These are phyloP conservation scores for Meta bourneti DNA, from an alignment of 2,888 invertebrate species.

Conservation along the genomic window DNA sequence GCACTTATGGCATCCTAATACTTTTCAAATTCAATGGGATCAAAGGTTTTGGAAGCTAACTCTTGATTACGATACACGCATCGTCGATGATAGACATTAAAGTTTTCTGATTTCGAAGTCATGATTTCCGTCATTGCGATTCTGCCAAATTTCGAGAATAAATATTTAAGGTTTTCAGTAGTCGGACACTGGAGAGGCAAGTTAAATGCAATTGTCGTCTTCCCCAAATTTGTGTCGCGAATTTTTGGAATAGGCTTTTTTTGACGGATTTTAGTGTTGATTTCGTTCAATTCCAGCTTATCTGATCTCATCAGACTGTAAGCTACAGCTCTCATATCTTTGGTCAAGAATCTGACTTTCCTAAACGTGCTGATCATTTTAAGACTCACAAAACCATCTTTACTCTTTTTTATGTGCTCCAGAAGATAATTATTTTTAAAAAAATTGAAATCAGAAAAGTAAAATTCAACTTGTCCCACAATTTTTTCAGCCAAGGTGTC, in stretches of 20 bases:
- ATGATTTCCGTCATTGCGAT: slow-evolving; percentile 93
- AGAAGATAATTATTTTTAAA: slow-evolving; percentile 97
- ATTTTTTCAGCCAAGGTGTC: slow-evolving; percentile 90
- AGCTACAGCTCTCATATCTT: slow-evolving; percentile 96
- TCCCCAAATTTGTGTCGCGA: slow-evolving; percentile 94
- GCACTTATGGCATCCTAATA: slow-evolving; percentile 92
- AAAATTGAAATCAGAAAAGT: slow-evolving; percentile 96
- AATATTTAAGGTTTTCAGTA: slow-evolving; percentile 92
- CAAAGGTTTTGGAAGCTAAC: slow-evolving; percentile 90
- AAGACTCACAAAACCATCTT: slow-evolving; percentile 96
- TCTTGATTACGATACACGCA: slow-evolving; percentile 90
- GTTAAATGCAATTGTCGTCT: slow-evolving; percentile 92
- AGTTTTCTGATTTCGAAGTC: slow-evolving; percentile 87
- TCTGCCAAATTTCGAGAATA: slow-evolving; percentile 93
- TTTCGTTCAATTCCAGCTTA: slow-evolving; percentile 92
- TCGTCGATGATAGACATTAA: slow-evolving; percentile 91
- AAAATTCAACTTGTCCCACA: slow-evolving; percentile 93
- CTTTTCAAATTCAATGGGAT: slow-evolving; percentile 94
- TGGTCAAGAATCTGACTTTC: slow-evolving; percentile 94
- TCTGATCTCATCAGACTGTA: slow-evolving; percentile 89
- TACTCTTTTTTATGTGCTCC: slow-evolving; percentile 95
- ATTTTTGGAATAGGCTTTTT: slow-evolving; percentile 91
- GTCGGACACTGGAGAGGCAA: slow-evolving; percentile 91
- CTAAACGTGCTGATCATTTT: slow-evolving; percentile 97
- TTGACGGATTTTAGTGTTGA: slow-evolving; percentile 93